Evolutionary conservation across 2,888 invertebrate genomes (phyloP), one percentile per base, ranked within the genome.

Genomic region (Strigamia transsilvanica): DNA sequence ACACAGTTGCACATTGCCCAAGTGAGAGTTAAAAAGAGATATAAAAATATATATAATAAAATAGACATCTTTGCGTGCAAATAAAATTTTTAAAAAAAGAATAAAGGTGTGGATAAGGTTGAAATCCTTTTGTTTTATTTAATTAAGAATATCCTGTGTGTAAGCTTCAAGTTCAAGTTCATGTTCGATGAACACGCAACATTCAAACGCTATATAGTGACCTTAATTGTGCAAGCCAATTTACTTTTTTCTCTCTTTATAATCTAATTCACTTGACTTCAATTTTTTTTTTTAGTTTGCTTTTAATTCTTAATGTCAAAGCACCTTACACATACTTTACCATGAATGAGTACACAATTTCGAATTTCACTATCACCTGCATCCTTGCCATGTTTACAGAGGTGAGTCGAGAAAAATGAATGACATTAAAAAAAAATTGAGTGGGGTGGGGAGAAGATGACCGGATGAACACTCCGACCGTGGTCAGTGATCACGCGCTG

Each of bases 81-180:
- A 12, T n/a, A 13, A 73, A 66, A 7, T 66, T 15, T n/a, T 12
- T 12, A 46, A 46, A 27, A 73, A 73, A 73, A n/a, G 23, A 73
- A 73, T 13, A 32, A 51, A 73, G 73, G 32, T 23, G 73, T 73
- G 73, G 73, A 73, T 23, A 32, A 73, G 73, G 32, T 73, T 23
- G 73, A 73, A 73, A 73, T 73, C 73, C 73, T 27, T 73, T 73
- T 73, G 73, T 73, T 32, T 73, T 73, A 73, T 73, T 73, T 73
- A 73, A 73, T 73, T 73, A 73, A 73, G 73, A 73, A 73, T 73
- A 73, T 73, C 73, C 73, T 73, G 73, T 73, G 73, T 73, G 73
- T 73, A 73, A 73, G 73, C 73, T 73, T 73, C 73, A 73, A 73
- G 73, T 73, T 73, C 73, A 73, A 73, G 73, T 73, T 73, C 73